These are phyloP conservation scores for Aleiodes sp. DNA, from an alignment of 1,140 invertebrate species.

Conservation along the genomic window DNA sequence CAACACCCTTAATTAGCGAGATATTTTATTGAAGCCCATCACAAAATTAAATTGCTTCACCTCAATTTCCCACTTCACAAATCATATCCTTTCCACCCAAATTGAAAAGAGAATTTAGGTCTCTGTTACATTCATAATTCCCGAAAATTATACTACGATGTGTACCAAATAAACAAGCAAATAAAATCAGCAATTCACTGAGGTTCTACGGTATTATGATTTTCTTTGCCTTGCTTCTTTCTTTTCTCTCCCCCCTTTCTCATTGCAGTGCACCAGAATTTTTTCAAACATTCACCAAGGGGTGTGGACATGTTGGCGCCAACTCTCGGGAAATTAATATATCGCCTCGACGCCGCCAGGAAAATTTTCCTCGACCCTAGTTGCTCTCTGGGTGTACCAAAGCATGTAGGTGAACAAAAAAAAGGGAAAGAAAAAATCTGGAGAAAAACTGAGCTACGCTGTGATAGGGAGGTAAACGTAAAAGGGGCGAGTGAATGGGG, in stretches of 20 bases:
- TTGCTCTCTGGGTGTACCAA: conserved; percentile 13
- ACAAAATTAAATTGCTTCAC: too few species aligned
- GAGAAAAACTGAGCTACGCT: conserved; percentile 38
- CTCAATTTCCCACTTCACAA: too few species aligned
- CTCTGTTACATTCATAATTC: too few species aligned
- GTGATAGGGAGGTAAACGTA: conserved; percentile 44
- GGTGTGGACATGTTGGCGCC: conserved; percentile 26
- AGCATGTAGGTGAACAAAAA: conserved; percentile 13
- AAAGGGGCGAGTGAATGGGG: conserved; percentile 38
- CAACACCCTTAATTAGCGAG: too few species aligned
- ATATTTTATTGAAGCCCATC: too few species aligned
- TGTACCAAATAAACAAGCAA: too few species aligned
- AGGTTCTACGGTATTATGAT: neutral
- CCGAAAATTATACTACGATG: too few species aligned
- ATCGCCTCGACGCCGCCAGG: conserved; percentile 35
- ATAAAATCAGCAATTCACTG: neutral
- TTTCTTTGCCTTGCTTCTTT: neutral
- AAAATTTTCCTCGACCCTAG: conserved; percentile 35
- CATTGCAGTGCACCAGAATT: neutral
- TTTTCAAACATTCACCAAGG: neutral
- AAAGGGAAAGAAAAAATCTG: neutral
- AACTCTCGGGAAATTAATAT: conserved; percentile 46
- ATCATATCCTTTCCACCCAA: too few species aligned
- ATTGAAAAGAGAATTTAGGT: too few species aligned
- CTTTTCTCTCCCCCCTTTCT: too few species aligned